Conservation (phyloP, 23 tunicate species). For the Halocynthia aurantium region DNA sequence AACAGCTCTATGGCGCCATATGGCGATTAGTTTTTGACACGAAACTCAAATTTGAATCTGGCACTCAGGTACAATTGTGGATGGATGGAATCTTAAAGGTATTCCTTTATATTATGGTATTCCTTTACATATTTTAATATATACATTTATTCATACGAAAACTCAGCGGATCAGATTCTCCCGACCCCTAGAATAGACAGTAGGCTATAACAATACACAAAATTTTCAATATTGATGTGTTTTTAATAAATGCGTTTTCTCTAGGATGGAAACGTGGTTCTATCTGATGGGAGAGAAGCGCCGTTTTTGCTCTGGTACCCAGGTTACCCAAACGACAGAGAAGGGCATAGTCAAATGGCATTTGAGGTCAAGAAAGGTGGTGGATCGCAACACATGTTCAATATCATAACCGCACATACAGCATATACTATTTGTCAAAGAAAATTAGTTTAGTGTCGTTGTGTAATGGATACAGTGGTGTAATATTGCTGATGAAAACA, state of each 20-base stretch:
- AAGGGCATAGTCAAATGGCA: not conserved
- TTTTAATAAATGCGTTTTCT: not conserved
- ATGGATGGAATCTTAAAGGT: not conserved
- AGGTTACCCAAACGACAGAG: not conserved
- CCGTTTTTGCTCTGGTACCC: not conserved
- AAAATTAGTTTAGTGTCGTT: not conserved
- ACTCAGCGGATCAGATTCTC: no score
- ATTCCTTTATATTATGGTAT: no score
- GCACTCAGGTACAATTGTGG: not conserved
- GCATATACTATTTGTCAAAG: not conserved
- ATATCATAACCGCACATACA: not conserved
- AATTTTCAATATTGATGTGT: not conserved
- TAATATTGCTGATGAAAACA: no score
- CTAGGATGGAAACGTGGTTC: not conserved
- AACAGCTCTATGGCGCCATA: not conserved
- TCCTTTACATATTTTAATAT: no score
- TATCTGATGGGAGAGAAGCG: not conserved
- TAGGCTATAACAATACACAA: no score
- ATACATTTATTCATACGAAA: no score
- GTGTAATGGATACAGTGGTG: no score
- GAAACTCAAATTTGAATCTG: not conserved
- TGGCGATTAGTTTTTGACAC: not conserved
- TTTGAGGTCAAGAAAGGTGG: conserved; percentile 2
- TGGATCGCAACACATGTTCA: conserved; percentile 5
- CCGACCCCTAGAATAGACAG: no score